A percentile compares a stretch with the other conserved stretches of the same genome.
These are phyloP conservation scores for Antedon mediterranea DNA, from an alignment of 53 echinoderm and acorn worm species.

Conservation along the genomic window DNA sequence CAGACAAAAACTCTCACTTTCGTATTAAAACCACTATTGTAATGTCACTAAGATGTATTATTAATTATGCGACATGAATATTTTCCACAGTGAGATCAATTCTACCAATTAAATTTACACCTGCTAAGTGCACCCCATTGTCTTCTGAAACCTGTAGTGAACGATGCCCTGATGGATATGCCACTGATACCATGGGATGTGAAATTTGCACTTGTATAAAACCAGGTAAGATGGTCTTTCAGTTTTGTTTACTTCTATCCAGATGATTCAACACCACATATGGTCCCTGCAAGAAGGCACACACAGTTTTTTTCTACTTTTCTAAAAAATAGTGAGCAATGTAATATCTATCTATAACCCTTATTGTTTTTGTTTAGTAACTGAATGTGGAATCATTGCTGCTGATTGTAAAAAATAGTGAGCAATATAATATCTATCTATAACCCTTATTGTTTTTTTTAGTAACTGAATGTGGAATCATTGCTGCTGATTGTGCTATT, in stretches of 20 bases:
- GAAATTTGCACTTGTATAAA: slow-evolving; percentile 12
- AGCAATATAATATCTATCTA: too few species aligned
- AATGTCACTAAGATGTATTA: too few species aligned
- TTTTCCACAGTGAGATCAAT: background rate
- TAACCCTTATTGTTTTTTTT: background rate
- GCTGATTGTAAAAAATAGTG: slow-evolving; percentile 1
- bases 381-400: background rate
- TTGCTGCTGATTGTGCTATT: slow-evolving; percentile 3
- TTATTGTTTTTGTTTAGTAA: background rate
- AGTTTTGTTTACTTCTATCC: too few species aligned
- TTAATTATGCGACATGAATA: background rate
- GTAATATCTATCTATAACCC: too few species aligned
- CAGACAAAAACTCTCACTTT: too few species aligned
- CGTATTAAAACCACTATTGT: too few species aligned
- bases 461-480: background rate
- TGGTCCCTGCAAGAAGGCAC: too few species aligned
- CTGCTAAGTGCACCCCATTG: slow-evolving; percentile 14
- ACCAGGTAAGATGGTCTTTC: slow-evolving; percentile 9
- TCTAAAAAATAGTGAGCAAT: too few species aligned
- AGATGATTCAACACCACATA: background rate
- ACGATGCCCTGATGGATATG: slow-evolving; percentile 14
- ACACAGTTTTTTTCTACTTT: too few species aligned
- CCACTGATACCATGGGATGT: slow-evolving; percentile 22
- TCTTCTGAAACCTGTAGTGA: slow-evolving; percentile 1
- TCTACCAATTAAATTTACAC: slow-evolving; percentile 4